Conservation (phyloP, 1,140 invertebrate genomes). For the Papilio helenus region DNA sequence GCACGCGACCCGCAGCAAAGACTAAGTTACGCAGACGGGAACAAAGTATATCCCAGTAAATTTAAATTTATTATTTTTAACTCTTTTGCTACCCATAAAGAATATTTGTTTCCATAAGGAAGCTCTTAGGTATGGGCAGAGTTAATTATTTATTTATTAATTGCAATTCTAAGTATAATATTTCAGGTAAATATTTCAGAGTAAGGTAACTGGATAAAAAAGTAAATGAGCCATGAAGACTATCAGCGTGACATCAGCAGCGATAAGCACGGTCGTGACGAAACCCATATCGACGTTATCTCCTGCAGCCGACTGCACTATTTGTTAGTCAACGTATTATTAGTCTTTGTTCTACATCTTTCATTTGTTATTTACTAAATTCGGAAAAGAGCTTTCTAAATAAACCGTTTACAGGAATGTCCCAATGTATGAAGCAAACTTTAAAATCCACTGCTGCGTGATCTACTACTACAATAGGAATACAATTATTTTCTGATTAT, state of each 20-base stretch:
- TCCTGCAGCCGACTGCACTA: constrained; percentile 25
- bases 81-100: too few relatives aligned
- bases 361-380: not conserved
- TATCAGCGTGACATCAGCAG: constrained; percentile 43
- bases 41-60: not conserved
- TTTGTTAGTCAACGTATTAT: constrained; percentile 39
- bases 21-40: constrained; percentile 45
- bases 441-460: too few relatives aligned
- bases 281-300: constrained; percentile 42
- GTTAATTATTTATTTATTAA: too few relatives aligned
- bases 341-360: not conserved
- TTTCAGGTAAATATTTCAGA: not conserved
- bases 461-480: too few relatives aligned
- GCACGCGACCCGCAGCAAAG: constrained; percentile 77
- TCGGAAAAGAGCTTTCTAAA: too few relatives aligned
- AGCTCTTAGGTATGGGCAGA: too few relatives aligned
- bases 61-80: not conserved
- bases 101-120: too few relatives aligned
- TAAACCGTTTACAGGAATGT: too few relatives aligned
- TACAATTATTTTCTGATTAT: too few relatives aligned
- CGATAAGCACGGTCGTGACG: constrained; percentile 44
- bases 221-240: constrained; percentile 8
- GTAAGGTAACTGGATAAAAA: too few relatives aligned
- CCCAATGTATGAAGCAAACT: too few relatives aligned
- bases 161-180: too few relatives aligned